A percentile compares a stretch with the other conserved stretches of the same genome.
phyloP scores from a whole-genome alignment of 2,113 vertebrate species.

The Typhlomys cinereus region DNA sequence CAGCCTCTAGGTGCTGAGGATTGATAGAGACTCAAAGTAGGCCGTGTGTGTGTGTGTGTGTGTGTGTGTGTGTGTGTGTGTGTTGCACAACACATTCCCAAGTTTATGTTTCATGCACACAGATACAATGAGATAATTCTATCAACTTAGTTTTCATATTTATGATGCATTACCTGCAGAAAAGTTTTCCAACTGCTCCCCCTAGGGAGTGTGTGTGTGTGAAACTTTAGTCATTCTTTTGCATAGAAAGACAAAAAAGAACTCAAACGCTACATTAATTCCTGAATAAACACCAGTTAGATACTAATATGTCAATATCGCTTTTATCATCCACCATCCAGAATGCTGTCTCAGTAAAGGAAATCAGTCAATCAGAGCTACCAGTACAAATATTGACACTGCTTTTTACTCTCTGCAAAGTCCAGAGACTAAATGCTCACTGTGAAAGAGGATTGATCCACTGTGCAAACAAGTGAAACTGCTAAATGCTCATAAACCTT shows the following conservation, averaged over 20 bases:
- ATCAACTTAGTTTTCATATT: background rate
- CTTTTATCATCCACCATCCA: background rate
- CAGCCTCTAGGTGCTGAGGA: background rate
- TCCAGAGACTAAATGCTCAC: background rate
- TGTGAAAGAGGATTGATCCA: background rate
- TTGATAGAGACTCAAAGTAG: background rate
- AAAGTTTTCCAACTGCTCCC: background rate
- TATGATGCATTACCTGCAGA: background rate
- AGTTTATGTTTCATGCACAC: background rate
- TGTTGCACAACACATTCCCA: fast-evolving
- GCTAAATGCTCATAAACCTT: background rate
- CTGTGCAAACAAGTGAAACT: background rate
- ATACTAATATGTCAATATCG: background rate
- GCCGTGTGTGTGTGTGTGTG: background rate
- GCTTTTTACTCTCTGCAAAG: background rate
- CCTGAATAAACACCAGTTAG: background rate
- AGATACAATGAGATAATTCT: background rate
- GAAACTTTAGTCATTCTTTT: background rate
- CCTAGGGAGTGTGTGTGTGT: background rate
- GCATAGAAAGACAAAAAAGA: background rate
- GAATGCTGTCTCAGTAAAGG: background rate
- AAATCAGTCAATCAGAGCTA: background rate
- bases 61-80: too few species aligned
- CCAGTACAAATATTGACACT: background rate
- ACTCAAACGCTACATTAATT: background rate